Percentiles rank a stretch among this genome's conserved stretches.
Conservation (phyloP, 2,113 vertebrate genomes). For the Megalops atlanticus region DNA sequence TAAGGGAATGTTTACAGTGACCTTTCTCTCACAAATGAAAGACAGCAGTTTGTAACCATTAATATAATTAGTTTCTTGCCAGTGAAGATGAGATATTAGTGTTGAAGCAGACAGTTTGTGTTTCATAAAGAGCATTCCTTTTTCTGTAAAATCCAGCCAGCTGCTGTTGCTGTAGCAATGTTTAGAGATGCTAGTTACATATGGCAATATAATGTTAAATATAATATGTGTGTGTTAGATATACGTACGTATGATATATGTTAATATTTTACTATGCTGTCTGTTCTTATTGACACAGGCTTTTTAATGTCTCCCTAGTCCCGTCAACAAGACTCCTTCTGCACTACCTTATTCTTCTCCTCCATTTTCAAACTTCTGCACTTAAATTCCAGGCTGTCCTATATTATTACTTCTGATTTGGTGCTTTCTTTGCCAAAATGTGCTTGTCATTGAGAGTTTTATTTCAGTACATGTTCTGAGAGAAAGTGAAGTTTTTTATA, state of each 20-base stretch:
- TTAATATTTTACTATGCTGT: neutral
- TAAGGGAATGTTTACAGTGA: constrained; percentile 18
- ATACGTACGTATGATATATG: too few species aligned
- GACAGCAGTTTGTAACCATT: constrained; percentile 1
- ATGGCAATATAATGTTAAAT: too few species aligned
- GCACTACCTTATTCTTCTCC: too few species aligned
- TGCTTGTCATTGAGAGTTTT: neutral
- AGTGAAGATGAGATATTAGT: neutral
- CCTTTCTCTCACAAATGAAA: neutral
- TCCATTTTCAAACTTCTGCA: too few species aligned
- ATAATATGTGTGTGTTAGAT: too few species aligned
- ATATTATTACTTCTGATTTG: neutral
- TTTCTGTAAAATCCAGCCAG: neutral
- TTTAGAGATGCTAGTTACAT: too few species aligned
- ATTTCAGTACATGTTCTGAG: neutral
- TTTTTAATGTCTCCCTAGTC: too few species aligned
- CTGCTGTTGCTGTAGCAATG: too few species aligned
- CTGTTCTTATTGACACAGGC: too few species aligned
- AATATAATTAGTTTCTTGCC: constrained; percentile 2
- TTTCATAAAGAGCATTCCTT: neutral
- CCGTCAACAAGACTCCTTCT: too few species aligned
- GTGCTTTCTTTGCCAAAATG: neutral
- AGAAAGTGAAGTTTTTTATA: neutral
- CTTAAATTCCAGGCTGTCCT: neutral
- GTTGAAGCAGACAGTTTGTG: neutral